These are phyloP conservation scores for Bradynema listronoti DNA, from an alignment of 1,140 invertebrate genomes.

Conservation along the genomic window DNA sequence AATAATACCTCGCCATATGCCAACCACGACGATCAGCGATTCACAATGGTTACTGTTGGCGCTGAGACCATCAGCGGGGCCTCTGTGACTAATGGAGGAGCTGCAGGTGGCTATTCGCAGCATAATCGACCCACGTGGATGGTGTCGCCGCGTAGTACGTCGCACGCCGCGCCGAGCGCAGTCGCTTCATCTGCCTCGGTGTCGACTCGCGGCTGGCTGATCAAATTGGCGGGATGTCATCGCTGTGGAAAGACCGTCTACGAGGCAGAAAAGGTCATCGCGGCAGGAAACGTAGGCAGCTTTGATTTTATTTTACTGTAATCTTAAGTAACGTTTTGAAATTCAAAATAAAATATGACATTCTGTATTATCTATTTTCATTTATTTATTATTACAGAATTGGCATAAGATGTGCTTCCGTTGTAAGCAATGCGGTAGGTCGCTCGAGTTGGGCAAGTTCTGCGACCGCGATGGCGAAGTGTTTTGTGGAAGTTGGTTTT, in stretches of 20 bases:
- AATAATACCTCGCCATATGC: too few species aligned
- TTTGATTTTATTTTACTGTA: not conserved
- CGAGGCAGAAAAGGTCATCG: constrained; percentile 29
- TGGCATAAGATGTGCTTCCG: constrained; percentile 34
- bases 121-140: too few species aligned
- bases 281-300: constrained; percentile 21
- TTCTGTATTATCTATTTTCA: not conserved
- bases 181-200: too few species aligned
- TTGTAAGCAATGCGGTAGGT: constrained; percentile 26
- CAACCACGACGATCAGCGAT: too few species aligned
- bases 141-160: too few species aligned
- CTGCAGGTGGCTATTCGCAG: too few species aligned
- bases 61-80: too few species aligned
- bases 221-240: constrained; percentile 9
- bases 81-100: too few species aligned
- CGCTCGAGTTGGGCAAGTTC: constrained; percentile 34
- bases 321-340: not conserved
- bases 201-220: too few species aligned
- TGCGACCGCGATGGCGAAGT: constrained; percentile 25
- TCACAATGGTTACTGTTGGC: too few species aligned
- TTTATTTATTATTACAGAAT: constrained; percentile 7
- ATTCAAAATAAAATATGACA: not conserved
- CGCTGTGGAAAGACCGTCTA: constrained; percentile 22
- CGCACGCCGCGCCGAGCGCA: too few species aligned
- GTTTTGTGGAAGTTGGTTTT: constrained; percentile 24